A percentile compares a stretch with the other conserved stretches of the same genome.
Evolutionary conservation across 2,113 vertebrate genomes (phyloP).

Genomic region (Nyctereutes procyonoides): DNA sequence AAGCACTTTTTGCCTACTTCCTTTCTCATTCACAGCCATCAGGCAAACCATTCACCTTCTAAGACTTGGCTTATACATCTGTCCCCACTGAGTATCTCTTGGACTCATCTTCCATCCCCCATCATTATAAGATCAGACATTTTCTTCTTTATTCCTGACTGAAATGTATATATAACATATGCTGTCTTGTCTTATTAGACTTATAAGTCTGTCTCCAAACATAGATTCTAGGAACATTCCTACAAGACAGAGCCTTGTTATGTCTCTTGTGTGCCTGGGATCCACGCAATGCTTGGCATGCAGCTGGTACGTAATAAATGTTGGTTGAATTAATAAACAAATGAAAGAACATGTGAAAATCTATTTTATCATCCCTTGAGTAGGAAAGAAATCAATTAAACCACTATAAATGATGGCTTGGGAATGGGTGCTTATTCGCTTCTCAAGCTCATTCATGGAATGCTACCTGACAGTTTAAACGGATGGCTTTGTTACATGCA

Average conservation of each 20-base stretch:
- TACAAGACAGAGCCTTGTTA: neutral
- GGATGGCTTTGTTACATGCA: neutral
- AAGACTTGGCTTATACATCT: neutral
- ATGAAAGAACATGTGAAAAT: neutral
- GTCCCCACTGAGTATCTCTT: neutral
- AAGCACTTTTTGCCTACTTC: neutral
- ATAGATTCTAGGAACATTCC: neutral
- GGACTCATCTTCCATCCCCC: neutral
- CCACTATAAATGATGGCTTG: neutral
- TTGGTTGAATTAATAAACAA: neutral
- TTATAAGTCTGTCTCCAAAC: neutral
- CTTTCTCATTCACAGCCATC: neutral
- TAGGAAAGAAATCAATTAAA: conserved; percentile 10
- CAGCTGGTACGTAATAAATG: neutral
- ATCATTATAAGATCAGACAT: neutral
- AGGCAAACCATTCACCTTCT: neutral
- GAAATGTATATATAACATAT: neutral
- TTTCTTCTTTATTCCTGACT: neutral
- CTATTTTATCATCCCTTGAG: neutral
- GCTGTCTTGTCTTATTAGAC: neutral
- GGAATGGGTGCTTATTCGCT: neutral
- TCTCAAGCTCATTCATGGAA: neutral
- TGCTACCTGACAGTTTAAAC: neutral
- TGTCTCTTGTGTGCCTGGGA: neutral
- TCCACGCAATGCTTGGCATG: neutral